These are phyloP conservation scores for Cheilosia variabilis DNA, from an alignment of 2,888 invertebrate genomes.

Conservation along the genomic window DNA sequence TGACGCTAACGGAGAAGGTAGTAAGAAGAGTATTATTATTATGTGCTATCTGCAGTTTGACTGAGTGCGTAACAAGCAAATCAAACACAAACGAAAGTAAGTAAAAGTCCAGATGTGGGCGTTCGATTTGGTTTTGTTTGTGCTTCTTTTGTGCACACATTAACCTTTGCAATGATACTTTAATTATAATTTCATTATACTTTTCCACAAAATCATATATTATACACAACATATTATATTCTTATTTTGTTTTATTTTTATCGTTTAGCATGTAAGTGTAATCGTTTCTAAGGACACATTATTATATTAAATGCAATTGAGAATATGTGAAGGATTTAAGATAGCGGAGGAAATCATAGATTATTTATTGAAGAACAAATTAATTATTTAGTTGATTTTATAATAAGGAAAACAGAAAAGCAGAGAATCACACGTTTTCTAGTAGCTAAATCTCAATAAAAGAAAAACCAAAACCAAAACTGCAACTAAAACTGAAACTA, in stretches of 20 bases:
- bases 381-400: slow-evolving; percentile 63
- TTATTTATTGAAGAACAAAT: slow-evolving; percentile 56
- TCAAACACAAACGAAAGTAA: slow-evolving; percentile 52
- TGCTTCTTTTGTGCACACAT: slow-evolving; percentile 69
- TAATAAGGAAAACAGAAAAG: slow-evolving; percentile 31
- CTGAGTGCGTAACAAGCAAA: slow-evolving; percentile 72
- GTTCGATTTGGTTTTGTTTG: slow-evolving; percentile 49
- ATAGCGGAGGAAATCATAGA: slow-evolving; percentile 50
- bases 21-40: slow-evolving; percentile 48
- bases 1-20: slow-evolving; percentile 7
- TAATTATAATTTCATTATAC: slow-evolving; percentile 30
- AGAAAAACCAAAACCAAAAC: background rate
- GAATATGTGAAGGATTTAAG: slow-evolving; percentile 35
- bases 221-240: slow-evolving; percentile 2
- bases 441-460: slow-evolving; percentile 55
- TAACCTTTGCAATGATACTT: slow-evolving; percentile 69
- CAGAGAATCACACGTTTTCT: slow-evolving; percentile 32
- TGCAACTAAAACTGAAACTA: slow-evolving; percentile 29
- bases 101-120: background rate
- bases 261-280: slow-evolving; percentile 41
- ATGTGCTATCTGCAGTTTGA: slow-evolving; percentile 73
- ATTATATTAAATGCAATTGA: slow-evolving; percentile 57
- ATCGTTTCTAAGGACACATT: slow-evolving; percentile 48
- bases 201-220: slow-evolving; percentile 29
- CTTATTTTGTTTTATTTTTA: slow-evolving; percentile 19